Conservation (phyloP, 2,113 vertebrate species). For the Perca flavescens region DNA sequence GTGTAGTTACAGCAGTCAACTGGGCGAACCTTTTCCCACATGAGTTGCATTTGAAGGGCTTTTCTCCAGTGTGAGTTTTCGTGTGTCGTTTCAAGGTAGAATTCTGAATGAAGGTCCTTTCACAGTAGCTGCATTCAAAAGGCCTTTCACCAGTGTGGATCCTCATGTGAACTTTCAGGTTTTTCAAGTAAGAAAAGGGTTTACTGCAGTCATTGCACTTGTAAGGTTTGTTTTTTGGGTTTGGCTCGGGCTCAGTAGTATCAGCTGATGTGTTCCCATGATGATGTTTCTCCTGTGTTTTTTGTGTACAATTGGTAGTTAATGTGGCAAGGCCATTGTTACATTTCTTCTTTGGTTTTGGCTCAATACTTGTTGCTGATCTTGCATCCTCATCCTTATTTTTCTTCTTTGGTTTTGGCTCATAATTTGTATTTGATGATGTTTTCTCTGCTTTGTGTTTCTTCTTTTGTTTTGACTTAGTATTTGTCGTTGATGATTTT, state of each 20-base stretch:
- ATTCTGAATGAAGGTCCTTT: not conserved
- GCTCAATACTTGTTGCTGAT: not conserved
- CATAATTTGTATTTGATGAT: not conserved
- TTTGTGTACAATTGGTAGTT: not conserved
- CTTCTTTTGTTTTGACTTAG: not conserved
- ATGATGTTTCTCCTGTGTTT: not conserved
- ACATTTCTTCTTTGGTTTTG: not conserved
- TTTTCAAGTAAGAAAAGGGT: not conserved
- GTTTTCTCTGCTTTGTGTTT: not conserved
- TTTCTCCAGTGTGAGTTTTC: not conserved
- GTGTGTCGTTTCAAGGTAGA: not conserved
- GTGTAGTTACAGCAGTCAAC: not conserved
- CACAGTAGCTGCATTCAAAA: not conserved
- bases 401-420: not conserved
- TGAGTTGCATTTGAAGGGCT: not conserved
- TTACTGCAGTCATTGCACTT: not conserved
- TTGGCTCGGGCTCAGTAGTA: not conserved
- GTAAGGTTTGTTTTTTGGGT: not conserved
- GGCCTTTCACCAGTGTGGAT: not conserved
- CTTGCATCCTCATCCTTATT: not conserved
- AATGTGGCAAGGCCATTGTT: not conserved
- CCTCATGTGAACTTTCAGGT: not conserved
- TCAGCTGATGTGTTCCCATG: not conserved
- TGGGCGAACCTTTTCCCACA: not conserved
- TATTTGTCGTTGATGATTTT: not conserved